A percentile compares a stretch with the other conserved stretches of the same genome.
Conservation (phyloP, 2,888 invertebrate species). For the Ichneumoninae sp. region DNA sequence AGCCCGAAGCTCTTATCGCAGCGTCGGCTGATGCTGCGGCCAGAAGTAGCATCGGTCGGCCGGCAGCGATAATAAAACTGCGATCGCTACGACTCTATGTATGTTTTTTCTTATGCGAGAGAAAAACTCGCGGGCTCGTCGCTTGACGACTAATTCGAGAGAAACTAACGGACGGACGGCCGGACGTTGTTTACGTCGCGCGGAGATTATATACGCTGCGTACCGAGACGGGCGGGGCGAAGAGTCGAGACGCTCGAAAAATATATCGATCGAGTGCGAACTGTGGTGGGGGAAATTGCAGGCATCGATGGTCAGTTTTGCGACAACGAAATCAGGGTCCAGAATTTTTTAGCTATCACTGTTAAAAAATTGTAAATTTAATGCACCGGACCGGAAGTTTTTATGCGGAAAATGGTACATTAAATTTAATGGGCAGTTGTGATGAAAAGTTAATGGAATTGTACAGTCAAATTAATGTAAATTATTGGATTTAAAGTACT, state of each 20-base stretch:
- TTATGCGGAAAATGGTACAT: too few species aligned
- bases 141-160: constrained; percentile 24
- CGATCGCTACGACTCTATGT: constrained; percentile 11
- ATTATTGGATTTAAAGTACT: too few species aligned
- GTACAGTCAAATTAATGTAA: too few species aligned
- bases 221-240: constrained; percentile 1
- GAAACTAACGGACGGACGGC: constrained; percentile 8
- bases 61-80: constrained; percentile 41
- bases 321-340: not conserved
- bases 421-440: too few species aligned
- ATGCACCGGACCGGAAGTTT: too few species aligned
- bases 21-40: constrained; percentile 39
- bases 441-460: too few species aligned
- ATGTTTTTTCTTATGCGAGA: constrained; percentile 8
- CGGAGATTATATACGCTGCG: constrained; percentile 32
- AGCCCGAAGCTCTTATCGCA: constrained; percentile 44
- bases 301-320: not conserved
- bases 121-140: constrained; percentile 31
- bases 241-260: not conserved
- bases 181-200: constrained; percentile 49
- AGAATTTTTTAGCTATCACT: not conserved
- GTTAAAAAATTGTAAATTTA: not conserved
- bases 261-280: constrained; percentile 7
- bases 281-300: not conserved
- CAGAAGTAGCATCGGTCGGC: constrained; percentile 14